phyloP scores from a whole-genome alignment of 2,888 invertebrate species.

The Leucania comma region DNA sequence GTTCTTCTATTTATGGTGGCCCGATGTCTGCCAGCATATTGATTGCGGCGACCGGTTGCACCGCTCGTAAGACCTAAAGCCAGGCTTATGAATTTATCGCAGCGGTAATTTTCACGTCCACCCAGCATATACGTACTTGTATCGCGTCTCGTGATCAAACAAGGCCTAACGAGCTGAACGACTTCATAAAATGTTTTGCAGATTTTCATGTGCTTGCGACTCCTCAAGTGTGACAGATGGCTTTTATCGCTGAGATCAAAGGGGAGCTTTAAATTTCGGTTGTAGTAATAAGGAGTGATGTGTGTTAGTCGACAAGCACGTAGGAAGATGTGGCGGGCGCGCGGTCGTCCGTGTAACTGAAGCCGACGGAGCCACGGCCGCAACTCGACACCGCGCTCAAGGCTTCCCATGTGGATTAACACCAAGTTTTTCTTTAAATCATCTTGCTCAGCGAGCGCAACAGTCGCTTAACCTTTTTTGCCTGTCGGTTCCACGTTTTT shows the following conservation, averaged over 20 bases:
- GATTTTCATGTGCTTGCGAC: slow-evolving; percentile 64
- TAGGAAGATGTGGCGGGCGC: slow-evolving; percentile 76
- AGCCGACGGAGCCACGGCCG: slow-evolving; percentile 71
- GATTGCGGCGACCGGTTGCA: slow-evolving; percentile 81
- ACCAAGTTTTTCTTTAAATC: slow-evolving; percentile 78
- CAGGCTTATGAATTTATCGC: slow-evolving; percentile 71
- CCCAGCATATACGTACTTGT: slow-evolving; percentile 58
- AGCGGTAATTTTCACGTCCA: slow-evolving; percentile 78
- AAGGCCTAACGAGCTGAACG: slow-evolving; percentile 77
- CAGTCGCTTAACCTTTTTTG: slow-evolving; percentile 61
- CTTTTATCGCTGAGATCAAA: slow-evolving; percentile 42
- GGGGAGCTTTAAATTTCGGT: slow-evolving; percentile 45
- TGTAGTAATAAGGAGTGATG: slow-evolving; percentile 58
- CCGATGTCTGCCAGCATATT: slow-evolving; percentile 84
- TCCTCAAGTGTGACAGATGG: slow-evolving; percentile 50
- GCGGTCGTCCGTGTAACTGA: slow-evolving; percentile 84
- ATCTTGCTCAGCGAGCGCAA: slow-evolving; percentile 69
- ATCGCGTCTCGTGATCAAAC: slow-evolving; percentile 71
- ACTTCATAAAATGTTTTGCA: slow-evolving; percentile 73
- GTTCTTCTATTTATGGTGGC: slow-evolving; percentile 86
- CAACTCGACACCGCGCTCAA: slow-evolving; percentile 83
- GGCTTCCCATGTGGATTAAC: slow-evolving; percentile 87
- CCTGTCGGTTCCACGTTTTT: slow-evolving; percentile 42
- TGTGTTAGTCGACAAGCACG: slow-evolving; percentile 67
- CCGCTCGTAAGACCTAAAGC: slow-evolving; percentile 68